phyloP scores from a whole-genome alignment of 2,888 invertebrate species.

The Ganaspis brasiliensis region DNA sequence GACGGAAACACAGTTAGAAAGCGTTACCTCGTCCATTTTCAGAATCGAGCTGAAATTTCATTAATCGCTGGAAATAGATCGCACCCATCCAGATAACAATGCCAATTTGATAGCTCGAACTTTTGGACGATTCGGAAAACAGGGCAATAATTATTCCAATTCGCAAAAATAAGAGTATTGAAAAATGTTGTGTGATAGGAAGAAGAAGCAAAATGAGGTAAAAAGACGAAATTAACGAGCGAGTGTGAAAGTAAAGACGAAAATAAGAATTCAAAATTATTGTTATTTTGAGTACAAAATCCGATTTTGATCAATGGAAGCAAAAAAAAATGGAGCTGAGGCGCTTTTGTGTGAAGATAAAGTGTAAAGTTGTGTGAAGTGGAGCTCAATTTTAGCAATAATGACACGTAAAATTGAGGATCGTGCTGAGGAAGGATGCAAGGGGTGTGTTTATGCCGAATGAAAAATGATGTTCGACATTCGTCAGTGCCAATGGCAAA shows the following conservation, averaged over 20 bases:
- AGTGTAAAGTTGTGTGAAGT: conserved; percentile 15
- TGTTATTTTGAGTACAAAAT: too few relatives aligned
- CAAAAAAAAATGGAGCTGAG: not conserved
- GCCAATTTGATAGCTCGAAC: conserved; percentile 59
- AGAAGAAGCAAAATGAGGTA: too few relatives aligned
- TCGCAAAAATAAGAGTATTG: not conserved
- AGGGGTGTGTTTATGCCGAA: conserved; percentile 14
- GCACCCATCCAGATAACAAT: conserved; percentile 65
- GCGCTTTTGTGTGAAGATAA: not conserved
- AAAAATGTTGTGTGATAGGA: too few relatives aligned
- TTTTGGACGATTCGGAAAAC: conserved; percentile 7
- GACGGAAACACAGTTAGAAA: conserved; percentile 67
- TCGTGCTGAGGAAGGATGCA: not conserved
- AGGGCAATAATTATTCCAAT: conserved; percentile 12
- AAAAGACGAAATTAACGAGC: too few relatives aligned
- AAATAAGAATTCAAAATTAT: too few relatives aligned
- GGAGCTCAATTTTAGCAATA: conserved; percentile 1
- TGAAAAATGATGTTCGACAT: conserved; percentile 31
- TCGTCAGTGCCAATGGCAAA: conserved; percentile 29
- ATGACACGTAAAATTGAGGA: conserved; percentile 13
- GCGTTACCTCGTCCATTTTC: conserved; percentile 31
- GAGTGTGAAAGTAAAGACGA: too few relatives aligned
- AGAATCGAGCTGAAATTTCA: conserved; percentile 66
- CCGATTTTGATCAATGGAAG: not conserved
- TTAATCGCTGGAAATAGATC: conserved; percentile 72